Evolutionary conservation across 23 tunicate genomes (phyloP).

Genomic region (Oikopleura vanhoeffeni): DNA sequence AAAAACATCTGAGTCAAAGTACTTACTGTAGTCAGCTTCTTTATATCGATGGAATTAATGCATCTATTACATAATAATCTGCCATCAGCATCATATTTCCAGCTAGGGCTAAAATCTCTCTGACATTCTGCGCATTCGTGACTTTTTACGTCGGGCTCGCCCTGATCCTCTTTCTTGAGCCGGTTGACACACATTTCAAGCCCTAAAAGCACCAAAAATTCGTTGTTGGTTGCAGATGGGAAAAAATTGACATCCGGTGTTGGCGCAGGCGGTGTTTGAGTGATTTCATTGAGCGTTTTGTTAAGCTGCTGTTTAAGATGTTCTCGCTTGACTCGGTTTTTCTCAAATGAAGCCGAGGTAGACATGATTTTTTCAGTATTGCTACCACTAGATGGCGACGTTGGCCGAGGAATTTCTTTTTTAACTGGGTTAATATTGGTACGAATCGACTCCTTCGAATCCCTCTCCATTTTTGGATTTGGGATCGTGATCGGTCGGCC

Average conservation of each 20-base stretch:
- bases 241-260: not conserved
- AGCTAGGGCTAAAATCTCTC: not conserved
- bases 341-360: not conserved
- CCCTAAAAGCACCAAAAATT: not conserved
- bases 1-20: too few species aligned
- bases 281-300: not conserved
- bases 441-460: not conserved
- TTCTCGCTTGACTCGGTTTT: not conserved
- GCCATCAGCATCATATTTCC: constrained; percentile 2
- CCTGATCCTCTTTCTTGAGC: not conserved
- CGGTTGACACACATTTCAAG: constrained; percentile 6
- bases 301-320: not conserved
- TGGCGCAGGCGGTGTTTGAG: not conserved
- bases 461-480: not conserved
- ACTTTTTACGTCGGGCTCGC: not conserved
- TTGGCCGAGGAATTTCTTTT: not conserved
- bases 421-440: not conserved
- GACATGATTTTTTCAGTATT: not conserved
- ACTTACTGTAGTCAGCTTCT: not conserved
- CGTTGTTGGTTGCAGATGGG: not conserved
- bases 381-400: not conserved
- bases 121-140: not conserved
- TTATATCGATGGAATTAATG: not conserved
- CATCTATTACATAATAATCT: not conserved
- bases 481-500: not conserved